These are phyloP conservation scores for Harpagoxenus sublaevis DNA, from an alignment of 2,888 invertebrate species.

Conservation along the genomic window DNA sequence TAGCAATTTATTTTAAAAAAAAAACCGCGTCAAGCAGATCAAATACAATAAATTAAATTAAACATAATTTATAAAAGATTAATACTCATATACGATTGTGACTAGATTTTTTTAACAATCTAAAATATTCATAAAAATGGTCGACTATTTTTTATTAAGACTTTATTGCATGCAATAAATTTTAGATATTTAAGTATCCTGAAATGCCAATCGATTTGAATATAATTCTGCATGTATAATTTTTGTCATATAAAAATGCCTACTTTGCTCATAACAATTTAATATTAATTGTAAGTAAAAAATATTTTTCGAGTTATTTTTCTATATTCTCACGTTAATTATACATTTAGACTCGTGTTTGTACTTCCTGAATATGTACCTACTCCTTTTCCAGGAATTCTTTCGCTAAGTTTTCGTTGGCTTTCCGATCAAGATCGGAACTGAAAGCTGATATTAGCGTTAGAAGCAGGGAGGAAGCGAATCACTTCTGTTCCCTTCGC, in stretches of 20 bases:
- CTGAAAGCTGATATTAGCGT: slow-evolving; percentile 56
- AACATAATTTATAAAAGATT: not conserved
- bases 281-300: not conserved
- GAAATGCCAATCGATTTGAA: not conserved
- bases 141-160: not conserved
- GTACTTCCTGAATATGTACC: slow-evolving; percentile 27
- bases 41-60: not conserved
- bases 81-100: not conserved
- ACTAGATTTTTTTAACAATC: not conserved
- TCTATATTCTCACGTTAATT: not conserved
- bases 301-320: not conserved
- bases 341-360: not conserved
- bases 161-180: not conserved
- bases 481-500: slow-evolving; percentile 58
- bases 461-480: slow-evolving; percentile 38
- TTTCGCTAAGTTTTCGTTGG: slow-evolving; percentile 17
- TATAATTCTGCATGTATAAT: not conserved
- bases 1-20: slow-evolving; percentile 11
- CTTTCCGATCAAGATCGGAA: slow-evolving; percentile 42
- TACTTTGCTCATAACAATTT: no score
- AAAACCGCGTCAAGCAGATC: not conserved
- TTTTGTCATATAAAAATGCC: not conserved
- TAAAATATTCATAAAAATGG: not conserved
- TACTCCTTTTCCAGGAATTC: slow-evolving; percentile 32
- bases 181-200: not conserved